Evolutionary conservation across 2,113 vertebrate species (phyloP), one percentile per base, ranked within the genome.

Genomic region (Oryzias melastigma): DNA sequence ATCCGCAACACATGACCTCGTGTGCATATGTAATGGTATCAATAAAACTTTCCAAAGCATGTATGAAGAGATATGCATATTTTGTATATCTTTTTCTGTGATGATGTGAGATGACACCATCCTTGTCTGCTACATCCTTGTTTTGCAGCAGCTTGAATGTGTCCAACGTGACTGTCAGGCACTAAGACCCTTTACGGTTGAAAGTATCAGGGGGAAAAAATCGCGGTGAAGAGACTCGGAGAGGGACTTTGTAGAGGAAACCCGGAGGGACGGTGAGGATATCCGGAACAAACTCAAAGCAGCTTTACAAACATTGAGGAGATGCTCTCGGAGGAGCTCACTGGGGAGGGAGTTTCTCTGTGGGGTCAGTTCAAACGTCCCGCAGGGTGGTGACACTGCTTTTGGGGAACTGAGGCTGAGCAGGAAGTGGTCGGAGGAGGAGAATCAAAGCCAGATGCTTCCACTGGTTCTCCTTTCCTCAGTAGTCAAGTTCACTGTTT

Each of bases 281-380:
- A 78, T 88, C 87, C 78, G 75, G 81, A 53, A 84, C 78, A 62
- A 77, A 82, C 60, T 86, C 78, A 52, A 77, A 87, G 83, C 87
- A 91, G 87, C 84, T 90, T 85, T 73, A 75, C 66, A 91, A 88
- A 90, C 86, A 88, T 80, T 58, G 65, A 66, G 12, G 49, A 44
- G 73, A 75, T 44, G 67, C 74, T 84, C 66, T 65, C 17, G 2
- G 18, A 54, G 69, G 49, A 67, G 40, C 72, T 75, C 42, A 43
- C 46, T 63, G 24, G 65, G 64, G 72, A 71, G 51, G 73, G 69
- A 24, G 29, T 44, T 69, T 70, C 71, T 78, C 74, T 68, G 66
- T 57, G 5, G 65, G 78, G 77, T 82, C 70, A 63, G 79, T 84
- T 81, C 67, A 71, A 73, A 63, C 77, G 73, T 65, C 58, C 41